These are phyloP conservation scores for Actinernus sp. DNA, from an alignment of 92 coral and sea anemone species.

Conservation along the genomic window DNA sequence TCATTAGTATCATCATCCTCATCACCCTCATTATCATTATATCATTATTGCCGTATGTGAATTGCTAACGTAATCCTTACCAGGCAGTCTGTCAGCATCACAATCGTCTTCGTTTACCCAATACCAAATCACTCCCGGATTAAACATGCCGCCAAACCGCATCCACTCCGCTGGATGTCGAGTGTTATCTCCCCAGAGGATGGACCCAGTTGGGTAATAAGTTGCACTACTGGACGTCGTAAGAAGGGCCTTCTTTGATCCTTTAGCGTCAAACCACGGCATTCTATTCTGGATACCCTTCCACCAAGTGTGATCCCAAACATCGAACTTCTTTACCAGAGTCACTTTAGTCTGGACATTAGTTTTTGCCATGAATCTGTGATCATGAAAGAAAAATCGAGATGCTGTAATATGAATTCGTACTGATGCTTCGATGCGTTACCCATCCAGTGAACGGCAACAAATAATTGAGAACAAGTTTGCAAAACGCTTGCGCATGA, in stretches of 20 bases:
- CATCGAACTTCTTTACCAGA: constrained; percentile 38
- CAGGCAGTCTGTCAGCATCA: constrained; percentile 52
- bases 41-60: too few species aligned
- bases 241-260: constrained; percentile 34
- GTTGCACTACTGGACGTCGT: constrained; percentile 30
- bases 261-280: constrained; percentile 66
- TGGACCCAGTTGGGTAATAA: constrained; percentile 36
- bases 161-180: constrained; percentile 60
- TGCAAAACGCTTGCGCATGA: too few species aligned
- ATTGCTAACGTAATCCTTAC: too few species aligned
- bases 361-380: constrained; percentile 51
- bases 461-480: too few species aligned
- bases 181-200: constrained; percentile 42
- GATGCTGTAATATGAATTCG: too few species aligned
- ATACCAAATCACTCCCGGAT: constrained; percentile 71
- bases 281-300: constrained; percentile 28
- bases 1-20: too few species aligned
- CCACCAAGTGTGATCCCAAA: constrained; percentile 43
- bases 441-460: too few species aligned
- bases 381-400: not conserved
- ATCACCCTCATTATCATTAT: too few species aligned
- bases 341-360: constrained; percentile 43
- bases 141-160: constrained; percentile 24
- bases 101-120: constrained; percentile 79
- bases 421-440: too few species aligned